Evolutionary conservation across 1,140 invertebrate species (phyloP).

Genomic region (Ips typographus): DNA sequence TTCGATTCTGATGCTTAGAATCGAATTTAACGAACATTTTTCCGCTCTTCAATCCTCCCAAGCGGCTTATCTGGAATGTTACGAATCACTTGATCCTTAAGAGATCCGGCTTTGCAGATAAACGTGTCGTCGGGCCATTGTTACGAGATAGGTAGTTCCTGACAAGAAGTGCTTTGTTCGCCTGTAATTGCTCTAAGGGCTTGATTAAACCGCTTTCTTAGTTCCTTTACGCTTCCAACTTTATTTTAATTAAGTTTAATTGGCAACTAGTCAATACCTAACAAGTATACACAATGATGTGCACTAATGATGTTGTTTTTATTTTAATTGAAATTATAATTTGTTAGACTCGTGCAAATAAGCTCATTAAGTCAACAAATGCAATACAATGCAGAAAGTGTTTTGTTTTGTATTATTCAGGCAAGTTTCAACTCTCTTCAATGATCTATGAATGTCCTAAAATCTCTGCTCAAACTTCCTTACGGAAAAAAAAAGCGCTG

Average conservation of each 20-base stretch:
- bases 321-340: too few species aligned
- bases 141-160: conserved; percentile 24
- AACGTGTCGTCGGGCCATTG: conserved; percentile 20
- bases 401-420: too few species aligned
- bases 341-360: too few species aligned
- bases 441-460: too few species aligned
- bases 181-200: conserved; percentile 23
- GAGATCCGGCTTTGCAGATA: conserved; percentile 21
- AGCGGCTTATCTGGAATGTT: conserved; percentile 22
- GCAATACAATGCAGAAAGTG: too few species aligned
- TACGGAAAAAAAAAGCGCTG: too few species aligned
- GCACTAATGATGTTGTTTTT: too few species aligned
- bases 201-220: conserved; percentile 19
- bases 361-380: too few species aligned
- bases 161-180: conserved; percentile 23
- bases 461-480: too few species aligned
- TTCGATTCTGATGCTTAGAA: neutral
- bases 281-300: too few species aligned
- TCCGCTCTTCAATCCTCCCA: neutral
- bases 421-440: too few species aligned
- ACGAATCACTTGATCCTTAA: conserved; percentile 24
- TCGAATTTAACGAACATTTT: neutral
- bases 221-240: conserved; percentile 11
- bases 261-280: too few species aligned
- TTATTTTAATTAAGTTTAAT: conserved; percentile 7